Conservation (phyloP, 1,140 invertebrate species). For the Onthophagus taurus region DNA sequence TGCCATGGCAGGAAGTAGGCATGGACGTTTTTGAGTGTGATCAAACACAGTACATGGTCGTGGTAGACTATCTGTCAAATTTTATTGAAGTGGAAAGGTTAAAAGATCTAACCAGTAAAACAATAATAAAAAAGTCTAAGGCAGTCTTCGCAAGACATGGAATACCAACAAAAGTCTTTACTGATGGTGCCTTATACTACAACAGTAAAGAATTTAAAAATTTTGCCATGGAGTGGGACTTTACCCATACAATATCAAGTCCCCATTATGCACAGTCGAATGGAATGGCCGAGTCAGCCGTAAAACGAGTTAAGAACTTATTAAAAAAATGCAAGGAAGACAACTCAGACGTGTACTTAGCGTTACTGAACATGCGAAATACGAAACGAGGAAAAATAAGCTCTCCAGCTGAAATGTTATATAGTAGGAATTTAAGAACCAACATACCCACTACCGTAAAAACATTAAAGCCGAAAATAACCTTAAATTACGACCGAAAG, state of each 20-base stretch:
- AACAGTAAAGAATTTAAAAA: slow-evolving; percentile 25
- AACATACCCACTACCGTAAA: background rate
- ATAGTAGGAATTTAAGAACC: background rate
- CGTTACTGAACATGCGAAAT: background rate
- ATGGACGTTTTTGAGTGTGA: too few species aligned
- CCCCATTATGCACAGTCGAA: slow-evolving; percentile 34
- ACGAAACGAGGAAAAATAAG: background rate
- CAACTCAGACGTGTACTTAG: background rate
- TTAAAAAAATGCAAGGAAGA: slow-evolving; percentile 20
- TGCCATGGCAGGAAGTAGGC: too few species aligned
- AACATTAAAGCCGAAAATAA: background rate
- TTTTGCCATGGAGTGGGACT: slow-evolving; percentile 34
- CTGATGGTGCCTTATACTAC: slow-evolving; percentile 31
- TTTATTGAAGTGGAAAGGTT: too few species aligned
- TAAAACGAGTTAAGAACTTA: slow-evolving; percentile 30
- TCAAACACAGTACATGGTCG: too few species aligned
- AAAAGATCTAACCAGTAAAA: too few species aligned
- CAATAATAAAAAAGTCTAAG: slow-evolving; percentile 22
- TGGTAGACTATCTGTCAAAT: too few species aligned
- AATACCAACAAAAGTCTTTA: slow-evolving; percentile 29
- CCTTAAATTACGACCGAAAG: too few species aligned
- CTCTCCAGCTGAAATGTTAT: background rate
- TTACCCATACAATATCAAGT: slow-evolving; percentile 33
- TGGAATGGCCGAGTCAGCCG: slow-evolving; percentile 31
- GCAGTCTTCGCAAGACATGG: slow-evolving; percentile 26